Evolutionary conservation across 2,113 vertebrate species (phyloP), one percentile per base, ranked within the genome.

Genomic region (Anoplopoma fimbria): DNA sequence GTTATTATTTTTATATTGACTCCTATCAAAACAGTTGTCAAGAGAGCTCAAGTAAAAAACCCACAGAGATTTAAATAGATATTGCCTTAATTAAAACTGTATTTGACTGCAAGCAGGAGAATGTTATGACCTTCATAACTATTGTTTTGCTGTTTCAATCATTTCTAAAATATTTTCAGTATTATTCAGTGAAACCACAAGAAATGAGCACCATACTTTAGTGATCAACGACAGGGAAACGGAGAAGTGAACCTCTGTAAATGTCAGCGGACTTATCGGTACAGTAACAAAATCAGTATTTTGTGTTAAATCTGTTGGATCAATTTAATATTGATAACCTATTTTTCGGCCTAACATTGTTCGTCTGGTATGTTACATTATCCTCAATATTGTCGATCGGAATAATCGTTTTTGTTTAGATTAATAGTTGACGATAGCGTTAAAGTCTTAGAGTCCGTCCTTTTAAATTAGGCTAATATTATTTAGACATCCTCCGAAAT

Each of bases 121-220:
- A 81, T 69, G 79, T 78, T 83, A 55, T 72, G 75, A 82, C 67
- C 29, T 33, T 55, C 58, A 55, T 62, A 1, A 84, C 14, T 49
- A 33, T 75, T 85, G 64, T 77, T 81, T 76, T 63, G 53, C 55
- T 73, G 19, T 81, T 83, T 79, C 55, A 63, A 69, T 81, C 9
- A 71, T 79, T 58, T 81, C 49, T 40, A 14, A 75, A 49, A 29
- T 57, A 51, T 62, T 55, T 33, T 65, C 10, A 70, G 58, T 62
- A 19, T 69, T 68, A 77, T 57, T 74, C 29, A 21, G 33, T 68
- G 14, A 29, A 77, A 47, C 61, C 69, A 33, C 64, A 62, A 40
- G 45, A 83, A 74, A 76, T 69, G 33, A 29, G 21, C 12, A 6
- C 21, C 51, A 38, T 9, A 47, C 23, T 34, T 63, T 23, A 49